Conservation (phyloP, 2,797 vertebrate species). For the Chiloscyllium punctatum region DNA sequence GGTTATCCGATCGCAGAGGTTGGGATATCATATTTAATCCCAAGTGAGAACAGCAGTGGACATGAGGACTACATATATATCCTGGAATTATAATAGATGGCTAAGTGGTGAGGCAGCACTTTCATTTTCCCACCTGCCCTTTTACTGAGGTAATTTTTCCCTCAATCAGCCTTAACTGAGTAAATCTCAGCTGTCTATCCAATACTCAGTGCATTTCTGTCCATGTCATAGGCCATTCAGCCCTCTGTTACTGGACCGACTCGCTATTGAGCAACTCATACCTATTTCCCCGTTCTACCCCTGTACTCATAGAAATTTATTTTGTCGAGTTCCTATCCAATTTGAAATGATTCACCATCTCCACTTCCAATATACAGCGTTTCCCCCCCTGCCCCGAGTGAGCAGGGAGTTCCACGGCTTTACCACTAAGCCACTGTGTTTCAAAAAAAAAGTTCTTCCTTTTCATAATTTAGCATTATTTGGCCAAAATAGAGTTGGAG, state of each 20-base stretch:
- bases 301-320: too few relatives aligned
- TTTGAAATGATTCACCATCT: too few relatives aligned
- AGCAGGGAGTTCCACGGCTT: not conserved
- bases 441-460: not conserved
- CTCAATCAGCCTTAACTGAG: not conserved
- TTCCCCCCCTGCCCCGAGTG: not conserved
- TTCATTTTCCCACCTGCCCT: not conserved
- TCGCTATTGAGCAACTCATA: too few relatives aligned
- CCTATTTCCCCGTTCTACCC: too few relatives aligned
- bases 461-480: too few relatives aligned
- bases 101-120: too few relatives aligned
- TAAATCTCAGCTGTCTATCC: not conserved
- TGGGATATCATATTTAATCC: not conserved
- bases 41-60: not conserved
- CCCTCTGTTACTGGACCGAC: too few relatives aligned
- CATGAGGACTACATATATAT: too few relatives aligned
- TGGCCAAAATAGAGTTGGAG: too few relatives aligned
- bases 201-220: not conserved
- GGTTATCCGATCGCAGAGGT: not conserved
- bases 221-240: not conserved
- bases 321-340: too few relatives aligned
- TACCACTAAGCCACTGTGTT: not conserved
- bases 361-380: not conserved
- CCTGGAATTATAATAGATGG: not conserved
- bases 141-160: not conserved